Conservation (phyloP, 2,113 vertebrate genomes). For the Smithornis capensis region DNA sequence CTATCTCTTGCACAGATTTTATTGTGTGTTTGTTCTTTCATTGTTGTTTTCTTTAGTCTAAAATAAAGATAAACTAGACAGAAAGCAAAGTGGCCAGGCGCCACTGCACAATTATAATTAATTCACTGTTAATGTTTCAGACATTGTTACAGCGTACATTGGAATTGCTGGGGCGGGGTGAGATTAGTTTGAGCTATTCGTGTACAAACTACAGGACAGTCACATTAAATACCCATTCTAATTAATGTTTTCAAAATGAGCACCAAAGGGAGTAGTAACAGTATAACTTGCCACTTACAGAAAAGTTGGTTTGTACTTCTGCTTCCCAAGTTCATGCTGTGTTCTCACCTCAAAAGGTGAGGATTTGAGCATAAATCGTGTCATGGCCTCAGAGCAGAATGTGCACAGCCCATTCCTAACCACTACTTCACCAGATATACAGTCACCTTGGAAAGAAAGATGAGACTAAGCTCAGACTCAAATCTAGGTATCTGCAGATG, state of each 20-base stretch:
- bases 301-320: constrained; percentile 4
- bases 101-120: constrained; percentile 66
- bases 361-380: not conserved
- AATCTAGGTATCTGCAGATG: not conserved
- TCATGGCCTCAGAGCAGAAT: not conserved
- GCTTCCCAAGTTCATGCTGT: not conserved
- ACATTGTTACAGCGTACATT: constrained; percentile 11
- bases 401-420: not conserved
- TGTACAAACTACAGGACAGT: constrained; percentile 37
- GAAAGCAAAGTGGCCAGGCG: constrained; percentile 58
- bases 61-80: constrained; percentile 68
- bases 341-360: not conserved
- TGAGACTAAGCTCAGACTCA: not conserved
- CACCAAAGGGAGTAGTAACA: not conserved
- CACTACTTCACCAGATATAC: not conserved
- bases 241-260: constrained; percentile 48
- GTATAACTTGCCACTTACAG: not conserved
- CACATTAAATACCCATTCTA: constrained; percentile 44
- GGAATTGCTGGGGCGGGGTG: constrained; percentile 48
- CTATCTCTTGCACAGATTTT: constrained; percentile 26
- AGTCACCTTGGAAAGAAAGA: not conserved
- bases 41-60: constrained; percentile 60
- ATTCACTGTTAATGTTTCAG: constrained; percentile 64
- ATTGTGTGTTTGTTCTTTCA: constrained; percentile 7
- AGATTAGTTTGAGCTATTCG: constrained; percentile 45